phyloP scores from a whole-genome alignment of 2,888 invertebrate genomes.

The Leptopilina syphax region DNA sequence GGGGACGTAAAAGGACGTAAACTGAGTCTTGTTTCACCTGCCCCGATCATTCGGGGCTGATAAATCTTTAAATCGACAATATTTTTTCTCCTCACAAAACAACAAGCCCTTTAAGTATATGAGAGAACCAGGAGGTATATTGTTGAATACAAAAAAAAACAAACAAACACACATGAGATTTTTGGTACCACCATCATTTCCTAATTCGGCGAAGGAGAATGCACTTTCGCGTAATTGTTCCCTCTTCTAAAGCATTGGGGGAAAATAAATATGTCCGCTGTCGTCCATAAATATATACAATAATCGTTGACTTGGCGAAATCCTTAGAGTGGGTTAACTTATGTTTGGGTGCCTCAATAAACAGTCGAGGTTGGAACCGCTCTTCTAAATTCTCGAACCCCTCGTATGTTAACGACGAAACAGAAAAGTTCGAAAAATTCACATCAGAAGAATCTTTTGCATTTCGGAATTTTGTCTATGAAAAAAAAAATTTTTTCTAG shows the following conservation, averaged over 20 bases:
- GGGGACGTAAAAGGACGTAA: slow-evolving; percentile 25
- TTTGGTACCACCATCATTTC: background rate
- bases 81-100: slow-evolving; percentile 44
- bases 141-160: background rate
- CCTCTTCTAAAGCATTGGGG: background rate
- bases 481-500: too few species aligned
- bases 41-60: slow-evolving; percentile 68
- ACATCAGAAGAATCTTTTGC: too few species aligned
- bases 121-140: too few species aligned
- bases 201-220: slow-evolving; percentile 21
- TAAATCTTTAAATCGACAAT: slow-evolving; percentile 63
- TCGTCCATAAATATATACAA: slow-evolving; percentile 11
- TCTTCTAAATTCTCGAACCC: too few species aligned
- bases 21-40: slow-evolving; percentile 50
- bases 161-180: background rate
- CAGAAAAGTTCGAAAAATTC: too few species aligned
- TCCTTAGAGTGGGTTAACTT: slow-evolving; percentile 22
- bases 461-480: too few species aligned
- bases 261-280: slow-evolving; percentile 33
- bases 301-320: slow-evolving; percentile 22
- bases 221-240: slow-evolving; percentile 33
- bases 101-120: too few species aligned
- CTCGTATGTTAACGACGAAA: too few species aligned
- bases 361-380: too few species aligned
- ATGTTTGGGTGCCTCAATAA: background rate